Evolutionary conservation across 2,888 invertebrate genomes (phyloP), one percentile per base, ranked within the genome.

Genomic region (Cosmia pyralina): DNA sequence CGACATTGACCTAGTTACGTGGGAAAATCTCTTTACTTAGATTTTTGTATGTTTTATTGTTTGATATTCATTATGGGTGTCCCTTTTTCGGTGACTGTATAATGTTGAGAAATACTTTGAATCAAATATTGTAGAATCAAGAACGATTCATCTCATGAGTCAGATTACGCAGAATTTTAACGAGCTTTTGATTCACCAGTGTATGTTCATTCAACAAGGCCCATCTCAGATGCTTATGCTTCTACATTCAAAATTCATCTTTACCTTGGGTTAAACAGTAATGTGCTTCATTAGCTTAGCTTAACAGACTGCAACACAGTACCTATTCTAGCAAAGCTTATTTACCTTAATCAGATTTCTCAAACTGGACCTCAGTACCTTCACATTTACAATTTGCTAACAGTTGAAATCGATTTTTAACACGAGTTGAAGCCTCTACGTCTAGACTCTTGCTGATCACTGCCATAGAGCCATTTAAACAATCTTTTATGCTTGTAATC

Each of bases 1-100:
- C 52, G 83, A 79, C 88, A 88, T 82, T 88, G 87, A 87, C 80
- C 86, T 78, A 85, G 75, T 79, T 85, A 66, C 83, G 87, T 87
- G 88, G 80, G 87, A 88, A 85, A 79, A 68, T 75, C 53, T 64
- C 15, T 63, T 65, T 77, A 50, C 64, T 60, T 44, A 52, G 8
- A 41, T 44, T 58, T 74, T 63, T 81, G 22, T 60, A 41, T 55
- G 48, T 71, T 66, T 71, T 69, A 55, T 50, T 77, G 80, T 79
- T 62, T 62, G 1, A n/a, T 34, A 34, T 44, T 62, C 11, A 57
- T 22, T 50, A 58, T 15, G 62, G 38, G 28, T 67, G 52, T 66
- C 59, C 64, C 75, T 64, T 74, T 34, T 74, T 73, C 11, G 52
- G 46, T 79, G 57, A 52, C 52, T 63, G 55, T 62, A 13, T 8